A percentile compares a stretch with the other conserved stretches of the same genome.
Evolutionary conservation across 2,113 vertebrate species (phyloP).

Genomic region (Martes martes): DNA sequence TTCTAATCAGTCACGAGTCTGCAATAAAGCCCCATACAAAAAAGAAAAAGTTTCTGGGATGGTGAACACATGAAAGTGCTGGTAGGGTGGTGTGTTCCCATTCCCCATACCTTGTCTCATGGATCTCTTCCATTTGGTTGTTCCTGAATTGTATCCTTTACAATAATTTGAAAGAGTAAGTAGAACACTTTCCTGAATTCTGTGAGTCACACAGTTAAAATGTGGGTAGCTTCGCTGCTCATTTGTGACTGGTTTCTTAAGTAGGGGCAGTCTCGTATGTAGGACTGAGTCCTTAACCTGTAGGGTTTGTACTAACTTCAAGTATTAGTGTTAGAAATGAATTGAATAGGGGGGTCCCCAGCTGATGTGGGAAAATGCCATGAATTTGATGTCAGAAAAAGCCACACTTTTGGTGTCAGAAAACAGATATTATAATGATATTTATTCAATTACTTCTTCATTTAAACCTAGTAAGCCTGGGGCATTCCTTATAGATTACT

Average conservation of each 20-base stretch:
- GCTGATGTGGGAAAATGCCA: not conserved
- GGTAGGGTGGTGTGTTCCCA: not conserved
- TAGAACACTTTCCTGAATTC: not conserved
- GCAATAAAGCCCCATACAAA: not conserved
- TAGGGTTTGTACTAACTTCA: not conserved
- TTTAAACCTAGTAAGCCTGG: not conserved
- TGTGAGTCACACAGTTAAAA: not conserved
- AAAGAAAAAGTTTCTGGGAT: not conserved
- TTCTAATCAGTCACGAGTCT: not conserved
- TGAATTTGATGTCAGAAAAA: not conserved
- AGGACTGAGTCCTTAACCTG: not conserved
- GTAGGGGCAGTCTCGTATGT: not conserved
- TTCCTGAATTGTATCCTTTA: not conserved
- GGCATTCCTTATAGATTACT: not conserved
- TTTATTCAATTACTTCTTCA: not conserved
- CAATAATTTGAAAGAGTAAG: not conserved
- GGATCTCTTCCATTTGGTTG: not conserved
- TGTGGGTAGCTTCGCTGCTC: too few species aligned
- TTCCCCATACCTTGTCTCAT: not conserved
- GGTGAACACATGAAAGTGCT: not conserved
- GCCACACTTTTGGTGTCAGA: not conserved
- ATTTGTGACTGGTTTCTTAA: not conserved
- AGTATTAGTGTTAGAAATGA: not conserved
- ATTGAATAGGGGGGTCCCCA: not conserved
- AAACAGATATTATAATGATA: not conserved